phyloP scores from a whole-genome alignment of 2,888 invertebrate genomes.

The Tetanocera ferruginea region DNA sequence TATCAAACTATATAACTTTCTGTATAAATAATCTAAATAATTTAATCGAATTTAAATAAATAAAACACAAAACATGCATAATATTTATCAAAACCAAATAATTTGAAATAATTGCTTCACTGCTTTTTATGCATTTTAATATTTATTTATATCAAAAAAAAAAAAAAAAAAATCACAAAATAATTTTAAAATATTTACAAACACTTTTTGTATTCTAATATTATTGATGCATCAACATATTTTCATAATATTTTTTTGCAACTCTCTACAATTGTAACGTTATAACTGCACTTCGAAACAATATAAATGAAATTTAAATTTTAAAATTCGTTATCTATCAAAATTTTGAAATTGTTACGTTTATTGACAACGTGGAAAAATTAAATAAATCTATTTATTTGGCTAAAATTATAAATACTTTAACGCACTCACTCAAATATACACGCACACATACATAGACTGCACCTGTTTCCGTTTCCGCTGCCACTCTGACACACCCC shows the following conservation, averaged over 20 bases:
- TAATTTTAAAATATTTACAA: conserved; percentile 1
- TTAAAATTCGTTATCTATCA: too few species aligned
- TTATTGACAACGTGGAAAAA: too few species aligned
- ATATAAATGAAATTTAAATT: background rate
- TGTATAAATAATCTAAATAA: conserved; percentile 1
- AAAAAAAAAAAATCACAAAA: background rate
- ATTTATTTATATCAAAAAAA: conserved; percentile 23
- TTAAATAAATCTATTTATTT: background rate
- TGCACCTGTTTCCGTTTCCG: conserved; percentile 67
- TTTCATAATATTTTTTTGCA: background rate
- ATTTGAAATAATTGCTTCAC: conserved; percentile 42
- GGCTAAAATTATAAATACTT: background rate
- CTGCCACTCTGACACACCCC: conserved; percentile 67
- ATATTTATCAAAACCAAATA: background rate
- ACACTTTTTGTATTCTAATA: conserved; percentile 21
- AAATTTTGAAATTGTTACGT: too few species aligned
- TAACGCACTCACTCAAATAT: conserved; percentile 23
- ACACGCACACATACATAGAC: conserved; percentile 53
- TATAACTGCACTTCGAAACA: background rate
- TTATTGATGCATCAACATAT: conserved; percentile 26
- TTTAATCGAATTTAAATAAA: background rate
- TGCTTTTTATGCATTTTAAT: conserved; percentile 31
- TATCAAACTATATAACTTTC: conserved; percentile 21
- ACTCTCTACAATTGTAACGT: background rate
- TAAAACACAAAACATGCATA: background rate